phyloP scores from a whole-genome alignment of 2,888 invertebrate genomes.

The Troides helena region DNA sequence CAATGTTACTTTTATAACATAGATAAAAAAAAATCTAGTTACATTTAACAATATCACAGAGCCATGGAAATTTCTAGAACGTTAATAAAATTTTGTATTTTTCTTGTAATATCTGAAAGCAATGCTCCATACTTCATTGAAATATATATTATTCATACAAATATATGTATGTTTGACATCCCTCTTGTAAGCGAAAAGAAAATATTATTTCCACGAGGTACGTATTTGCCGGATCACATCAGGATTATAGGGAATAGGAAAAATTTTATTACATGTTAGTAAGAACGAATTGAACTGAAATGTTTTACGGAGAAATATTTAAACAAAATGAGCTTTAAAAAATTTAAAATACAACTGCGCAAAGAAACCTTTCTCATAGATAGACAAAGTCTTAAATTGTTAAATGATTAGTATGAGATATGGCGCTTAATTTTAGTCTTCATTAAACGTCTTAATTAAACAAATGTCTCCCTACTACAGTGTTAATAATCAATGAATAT shows the following conservation, averaged over 20 bases:
- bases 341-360: too few relatives aligned
- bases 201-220: conserved; percentile 3
- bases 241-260: neutral
- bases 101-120: neutral
- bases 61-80: too few relatives aligned
- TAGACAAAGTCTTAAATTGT: too few relatives aligned
- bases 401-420: too few relatives aligned
- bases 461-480: too few relatives aligned
- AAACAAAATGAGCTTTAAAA: neutral
- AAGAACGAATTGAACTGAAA: neutral
- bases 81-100: neutral
- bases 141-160: neutral
- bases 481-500: too few relatives aligned
- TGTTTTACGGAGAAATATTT: neutral
- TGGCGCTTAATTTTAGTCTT: too few relatives aligned
- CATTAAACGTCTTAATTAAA: too few relatives aligned
- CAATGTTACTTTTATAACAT: neutral
- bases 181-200: conserved; percentile 1
- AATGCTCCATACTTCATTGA: neutral
- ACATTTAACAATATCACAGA: neutral
- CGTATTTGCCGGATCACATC: conserved; percentile 4
- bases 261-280: neutral
- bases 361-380: too few relatives aligned
- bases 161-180: neutral
- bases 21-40: neutral